Base-by-base conservation (phyloP, 2,888 invertebrate genomes). In the Emmelina monodactyla region DNA sequence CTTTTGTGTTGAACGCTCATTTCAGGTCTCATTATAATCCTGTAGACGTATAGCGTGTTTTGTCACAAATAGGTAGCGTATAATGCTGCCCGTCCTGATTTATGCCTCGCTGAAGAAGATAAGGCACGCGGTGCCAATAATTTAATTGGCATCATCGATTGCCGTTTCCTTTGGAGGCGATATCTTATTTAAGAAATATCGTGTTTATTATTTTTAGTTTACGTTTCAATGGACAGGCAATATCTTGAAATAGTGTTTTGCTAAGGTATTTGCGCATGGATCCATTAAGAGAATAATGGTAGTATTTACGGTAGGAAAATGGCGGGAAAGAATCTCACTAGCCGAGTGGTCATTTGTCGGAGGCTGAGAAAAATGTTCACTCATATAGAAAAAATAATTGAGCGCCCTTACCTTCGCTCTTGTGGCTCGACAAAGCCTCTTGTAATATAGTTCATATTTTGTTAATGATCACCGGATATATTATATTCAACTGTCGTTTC, bases 341-440 rank as follows among this genome's bases (percentile, higher is more conserved):
- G 62, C 60, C 64, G 64, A 71, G 64, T 65, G 69, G 72, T 68
- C 68, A 72, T 76, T 76, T 75, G 68, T 75, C 68, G 68, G 68
- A 63, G 58, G 62, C 54, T 55, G 64, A 70, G 71, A 72, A 64
- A 72, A 72, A 71, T 71, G 68, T 58, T 68, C 60, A 58, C 60
- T 68, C 66, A 62, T 54, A 63, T 53, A 65, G 68, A 70, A 71
- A 71, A 72, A 73, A 71, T 69, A 67, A 69, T 68, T 60, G 60
- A 49, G 46, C 53, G 54, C 6, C 25, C 48, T 28, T 22, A 16
- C 30, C 32, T 16, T n/a, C n/a, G n/a, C n/a, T n/a, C n/a, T n/a
- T n/a, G n/a, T n/a, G n/a, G n/a, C n/a, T n/a, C n/a, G n/a, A n/a
- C n/a, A n/a, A n/a, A n/a, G n/a, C n/a, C n/a, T n/a, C n/a, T n/a